Evolutionary conservation across 2,888 invertebrate species (phyloP), one percentile per base, ranked within the genome.

Genomic region (Pachymerium ferrugineum): DNA sequence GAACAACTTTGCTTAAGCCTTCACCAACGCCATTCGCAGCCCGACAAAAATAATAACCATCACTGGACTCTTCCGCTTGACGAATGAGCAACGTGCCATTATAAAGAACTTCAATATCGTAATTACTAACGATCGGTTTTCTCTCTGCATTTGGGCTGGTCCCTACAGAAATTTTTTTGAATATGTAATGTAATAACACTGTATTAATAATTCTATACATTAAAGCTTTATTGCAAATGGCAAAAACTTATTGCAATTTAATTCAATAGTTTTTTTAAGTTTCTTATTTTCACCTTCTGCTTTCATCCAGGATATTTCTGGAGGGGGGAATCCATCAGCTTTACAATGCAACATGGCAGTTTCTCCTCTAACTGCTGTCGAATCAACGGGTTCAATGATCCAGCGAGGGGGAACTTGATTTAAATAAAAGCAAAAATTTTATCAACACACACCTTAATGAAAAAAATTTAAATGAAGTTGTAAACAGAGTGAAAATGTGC

Each of bases 11-110:
- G 73, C 96, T 96, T 35, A 97, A 86, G 80, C 94, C 96, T 76
- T 94, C 93, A 76, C 96, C 96, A 79, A 97, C 95, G 79, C 94
- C 94, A 83, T 97, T 97, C 70, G 93, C 93, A 75, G 96, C 95
- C 85, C 96, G 95, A 82, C 97, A 97, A 54, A 97, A 86, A 83
- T 96, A 97, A 81, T 94, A 94, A 22, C 96, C 96, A 85, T 95
- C 94, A 81, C 96, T 95, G 22, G 89, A 90, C 84, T 95, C 95
- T 82, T 92, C 92, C 78, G 96, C 94, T 80, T 94, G 93, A 79
- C 90, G 88, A 80, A 97, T 91, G 75, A 90, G 88, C 76, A 97
- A 86, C 73, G 94, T 94, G 78, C 97, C 97, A 81, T 97, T 96
- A 84, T 94, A 94, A 29, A 80, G 78, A 70, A 94, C 93, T 84